Percentiles rank a stretch among this genome's conserved stretches.
phyloP scores from a whole-genome alignment of 2,797 vertebrate genomes.

The Lithobates pipiens region DNA sequence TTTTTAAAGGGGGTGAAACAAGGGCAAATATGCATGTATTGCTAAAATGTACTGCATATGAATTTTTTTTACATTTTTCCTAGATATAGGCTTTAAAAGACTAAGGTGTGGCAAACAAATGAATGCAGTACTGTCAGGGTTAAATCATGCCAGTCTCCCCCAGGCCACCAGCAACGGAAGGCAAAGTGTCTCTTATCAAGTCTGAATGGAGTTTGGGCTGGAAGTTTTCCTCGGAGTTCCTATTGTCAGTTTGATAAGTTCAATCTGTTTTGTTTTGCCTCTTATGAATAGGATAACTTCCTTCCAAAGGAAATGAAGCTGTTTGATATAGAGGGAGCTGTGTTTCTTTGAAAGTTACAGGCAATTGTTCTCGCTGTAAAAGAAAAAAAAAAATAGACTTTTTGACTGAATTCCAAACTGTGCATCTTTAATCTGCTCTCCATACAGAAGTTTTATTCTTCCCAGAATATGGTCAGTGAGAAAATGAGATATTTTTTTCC shows the following conservation, averaged over 20 bases:
- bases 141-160: background rate
- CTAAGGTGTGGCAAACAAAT: background rate
- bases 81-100: background rate
- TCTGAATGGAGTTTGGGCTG: conserved; percentile 26
- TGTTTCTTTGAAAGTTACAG: conserved; percentile 75
- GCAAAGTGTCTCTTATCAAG: conserved; percentile 48
- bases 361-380: conserved; percentile 73
- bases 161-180: conserved; percentile 8
- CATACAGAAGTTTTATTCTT: conserved; percentile 52
- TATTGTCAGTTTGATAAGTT: conserved; percentile 71
- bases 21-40: background rate
- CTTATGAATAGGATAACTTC: conserved; percentile 73
- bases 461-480: conserved; percentile 64
- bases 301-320: conserved; percentile 72
- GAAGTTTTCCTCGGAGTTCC: conserved; percentile 61
- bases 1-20: too few species aligned
- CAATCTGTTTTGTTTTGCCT: conserved; percentile 69
- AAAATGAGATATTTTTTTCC: conserved; percentile 35
- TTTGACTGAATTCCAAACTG: conserved; percentile 71
- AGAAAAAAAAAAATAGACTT: conserved; percentile 62
- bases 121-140: background rate
- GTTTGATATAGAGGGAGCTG: conserved; percentile 67
- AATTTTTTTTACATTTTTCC: too few species aligned
- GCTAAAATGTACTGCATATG: background rate
- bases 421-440: conserved; percentile 66